These are phyloP conservation scores for Petrolisthes cinctipes DNA, from an alignment of 2,888 invertebrate genomes.

Conservation along the genomic window DNA sequence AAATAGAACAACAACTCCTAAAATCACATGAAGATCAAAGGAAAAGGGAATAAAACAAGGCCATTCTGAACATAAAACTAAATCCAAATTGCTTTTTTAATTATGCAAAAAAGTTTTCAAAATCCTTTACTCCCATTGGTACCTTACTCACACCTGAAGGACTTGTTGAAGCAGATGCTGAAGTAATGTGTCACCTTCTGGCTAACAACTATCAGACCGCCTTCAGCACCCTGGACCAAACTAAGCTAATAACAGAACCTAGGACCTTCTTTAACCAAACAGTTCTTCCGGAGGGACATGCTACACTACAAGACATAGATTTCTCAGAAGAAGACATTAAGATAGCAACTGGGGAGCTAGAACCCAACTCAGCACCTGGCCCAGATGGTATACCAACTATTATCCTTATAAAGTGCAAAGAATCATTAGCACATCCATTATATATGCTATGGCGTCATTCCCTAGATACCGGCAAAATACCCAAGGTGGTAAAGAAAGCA, in stretches of 20 bases:
- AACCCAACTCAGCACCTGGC: not conserved
- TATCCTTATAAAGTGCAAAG: not conserved
- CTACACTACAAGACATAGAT: not conserved
- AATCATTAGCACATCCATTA: not conserved
- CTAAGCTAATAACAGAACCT: not conserved
- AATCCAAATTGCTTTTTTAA: not conserved
- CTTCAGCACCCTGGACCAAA: not conserved
- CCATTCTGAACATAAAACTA: not conserved
- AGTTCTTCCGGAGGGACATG: not conserved
- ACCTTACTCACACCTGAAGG: not conserved
- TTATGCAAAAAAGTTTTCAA: not conserved
- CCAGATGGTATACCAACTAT: not conserved
- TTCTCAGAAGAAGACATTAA: not conserved
- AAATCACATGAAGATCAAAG: not conserved
- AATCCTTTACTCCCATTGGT: not conserved
- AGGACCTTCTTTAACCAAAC: not conserved
- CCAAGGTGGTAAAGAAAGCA: not conserved
- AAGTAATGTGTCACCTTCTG: not conserved
- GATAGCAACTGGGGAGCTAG: not conserved
- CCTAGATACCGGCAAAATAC: not conserved
- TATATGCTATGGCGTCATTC: not conserved
- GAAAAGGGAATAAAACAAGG: not conserved
- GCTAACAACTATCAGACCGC: not conserved
- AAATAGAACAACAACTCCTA: not conserved
- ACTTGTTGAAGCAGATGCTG: not conserved